Evolutionary conservation across 2,113 vertebrate genomes (phyloP), one percentile per base, ranked within the genome.

Genomic region (Melierax canorus): DNA sequence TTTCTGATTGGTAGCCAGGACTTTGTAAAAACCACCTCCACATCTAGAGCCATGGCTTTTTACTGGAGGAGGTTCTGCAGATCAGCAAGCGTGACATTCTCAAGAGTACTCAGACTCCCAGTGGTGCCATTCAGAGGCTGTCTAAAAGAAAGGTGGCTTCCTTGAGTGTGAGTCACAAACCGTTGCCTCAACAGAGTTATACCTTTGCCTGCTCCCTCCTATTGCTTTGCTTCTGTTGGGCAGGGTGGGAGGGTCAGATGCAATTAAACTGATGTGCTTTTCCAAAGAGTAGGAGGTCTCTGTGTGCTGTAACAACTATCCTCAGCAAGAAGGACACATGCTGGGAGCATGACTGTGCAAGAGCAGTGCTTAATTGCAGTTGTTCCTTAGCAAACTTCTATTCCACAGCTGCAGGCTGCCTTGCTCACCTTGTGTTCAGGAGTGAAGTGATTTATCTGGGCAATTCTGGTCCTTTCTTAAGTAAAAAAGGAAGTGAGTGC

Each of bases 71-170:
- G 29, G 18, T 59, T 55, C 45, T 62, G 55, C 30, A 16, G 53
- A 4, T 45, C 24, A 13, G 13, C 32, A 50, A 39, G 5, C 0
- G 2, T 14, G 36, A 26, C 0, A 0, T 21, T 68, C 56, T 51
- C 8, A 2, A 0, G 53, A 23, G 34, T 5, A 0, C 21, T 36
- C 16, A 4, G 46, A 2, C 50, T 48, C 23, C 27, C 58, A 29
- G 39, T 1, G 7, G 5, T 39, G 76, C 63, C 4, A 0, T 9
- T 59, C 50, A 50, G 81, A 55, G 45, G 8, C 19, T 84, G n/a
- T 14, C 36, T 5, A 3, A 66, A 60, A 50, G 53, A 48, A 39
- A 17, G 50, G 20, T 32, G 32, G 5, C 34, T 78, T 78, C 46
- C 63, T 32, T 9, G 15, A 15, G 6, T 1, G 5, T 41, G 59